Evolutionary conservation across 2,797 vertebrate species (phyloP).

Genomic region (Danio jaintianensis): DNA sequence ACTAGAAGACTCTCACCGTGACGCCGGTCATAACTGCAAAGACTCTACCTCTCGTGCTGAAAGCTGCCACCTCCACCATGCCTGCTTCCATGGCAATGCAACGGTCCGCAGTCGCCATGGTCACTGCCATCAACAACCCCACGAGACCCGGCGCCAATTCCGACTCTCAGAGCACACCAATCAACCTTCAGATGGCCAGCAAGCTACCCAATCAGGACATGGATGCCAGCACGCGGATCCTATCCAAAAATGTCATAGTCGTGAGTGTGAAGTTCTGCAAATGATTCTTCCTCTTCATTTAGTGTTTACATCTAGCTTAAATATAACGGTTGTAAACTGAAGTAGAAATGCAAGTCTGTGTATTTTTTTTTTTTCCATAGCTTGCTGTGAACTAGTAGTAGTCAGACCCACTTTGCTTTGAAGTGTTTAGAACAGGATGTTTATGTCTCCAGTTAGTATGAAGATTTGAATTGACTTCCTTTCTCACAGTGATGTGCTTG

Average conservation of each 20-base stretch:
- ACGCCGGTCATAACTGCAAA: slow-evolving; percentile 96
- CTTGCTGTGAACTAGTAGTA: slow-evolving; percentile 31
- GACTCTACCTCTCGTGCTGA: slow-evolving; percentile 99
- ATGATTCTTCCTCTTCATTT: neutral
- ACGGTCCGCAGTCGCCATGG: slow-evolving; percentile 94
- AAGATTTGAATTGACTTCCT: slow-evolving; percentile 48
- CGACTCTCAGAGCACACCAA: slow-evolving; percentile 89
- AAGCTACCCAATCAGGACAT: slow-evolving; percentile 89
- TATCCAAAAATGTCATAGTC: slow-evolving; percentile 83
- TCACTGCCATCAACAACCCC: slow-evolving; percentile 90
- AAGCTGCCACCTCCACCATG: slow-evolving; percentile 92
- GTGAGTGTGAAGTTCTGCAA: slow-evolving; percentile 66
- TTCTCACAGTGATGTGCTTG: slow-evolving; percentile 49
- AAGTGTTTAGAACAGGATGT: slow-evolving; percentile 42
- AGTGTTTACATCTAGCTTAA: slow-evolving; percentile 1
- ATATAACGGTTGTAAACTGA: neutral
- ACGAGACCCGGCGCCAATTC: slow-evolving; percentile 87
- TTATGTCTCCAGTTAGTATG: slow-evolving; percentile 37
- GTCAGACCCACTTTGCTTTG: slow-evolving; percentile 31
- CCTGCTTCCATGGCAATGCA: slow-evolving; percentile 89
- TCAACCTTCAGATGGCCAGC: slow-evolving; percentile 95
- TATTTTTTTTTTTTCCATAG: slow-evolving; percentile 13
- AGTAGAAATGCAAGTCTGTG: slow-evolving; percentile 13
- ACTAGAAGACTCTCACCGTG: slow-evolving; percentile 91
- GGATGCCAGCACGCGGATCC: slow-evolving; percentile 87